Evolutionary conservation across 2,797 vertebrate species (phyloP).

Genomic region (Poeciliopsis infans): DNA sequence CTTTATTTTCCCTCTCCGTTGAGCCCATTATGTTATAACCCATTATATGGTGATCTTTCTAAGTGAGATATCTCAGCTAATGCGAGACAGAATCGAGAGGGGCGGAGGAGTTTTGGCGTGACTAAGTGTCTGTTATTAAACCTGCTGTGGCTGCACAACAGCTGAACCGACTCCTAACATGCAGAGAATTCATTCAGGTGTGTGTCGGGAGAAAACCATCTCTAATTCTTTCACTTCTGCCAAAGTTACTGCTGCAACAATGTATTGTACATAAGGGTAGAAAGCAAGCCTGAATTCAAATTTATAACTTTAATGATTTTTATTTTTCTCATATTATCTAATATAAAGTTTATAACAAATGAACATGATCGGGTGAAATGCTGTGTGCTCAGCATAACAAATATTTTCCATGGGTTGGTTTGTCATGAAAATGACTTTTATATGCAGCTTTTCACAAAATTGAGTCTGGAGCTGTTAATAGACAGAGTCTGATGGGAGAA

Average conservation of each 20-base stretch:
- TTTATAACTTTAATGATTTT: constrained; percentile 37
- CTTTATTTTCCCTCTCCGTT: constrained; percentile 39
- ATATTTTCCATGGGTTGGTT: not conserved
- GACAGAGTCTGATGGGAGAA: constrained; percentile 54
- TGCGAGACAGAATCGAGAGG: constrained; percentile 29
- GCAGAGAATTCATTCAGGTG: constrained; percentile 16
- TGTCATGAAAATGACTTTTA: constrained; percentile 4
- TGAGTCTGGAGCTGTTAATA: constrained; percentile 63
- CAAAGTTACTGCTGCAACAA: constrained; percentile 23
- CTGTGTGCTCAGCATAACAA: constrained; percentile 15
- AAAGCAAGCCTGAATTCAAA: constrained; percentile 45
- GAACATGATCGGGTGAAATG: constrained; percentile 17
- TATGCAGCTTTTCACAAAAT: constrained; percentile 48
- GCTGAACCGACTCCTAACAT: constrained; percentile 25
- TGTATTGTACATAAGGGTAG: constrained; percentile 56
- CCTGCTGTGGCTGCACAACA: constrained; percentile 44
- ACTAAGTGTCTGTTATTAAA: constrained; percentile 63
- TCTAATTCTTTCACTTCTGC: constrained; percentile 31
- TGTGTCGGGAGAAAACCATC: constrained; percentile 30
- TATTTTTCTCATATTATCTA: constrained; percentile 34
- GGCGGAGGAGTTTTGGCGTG: constrained; percentile 40
- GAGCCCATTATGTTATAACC: constrained; percentile 52
- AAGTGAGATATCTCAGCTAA: constrained; percentile 46
- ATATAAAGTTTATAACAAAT: constrained; percentile 30
- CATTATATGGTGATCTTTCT: constrained; percentile 45